These are phyloP conservation scores for Cepaea nemoralis DNA, from an alignment of 1,140 invertebrate species.

Conservation along the genomic window DNA sequence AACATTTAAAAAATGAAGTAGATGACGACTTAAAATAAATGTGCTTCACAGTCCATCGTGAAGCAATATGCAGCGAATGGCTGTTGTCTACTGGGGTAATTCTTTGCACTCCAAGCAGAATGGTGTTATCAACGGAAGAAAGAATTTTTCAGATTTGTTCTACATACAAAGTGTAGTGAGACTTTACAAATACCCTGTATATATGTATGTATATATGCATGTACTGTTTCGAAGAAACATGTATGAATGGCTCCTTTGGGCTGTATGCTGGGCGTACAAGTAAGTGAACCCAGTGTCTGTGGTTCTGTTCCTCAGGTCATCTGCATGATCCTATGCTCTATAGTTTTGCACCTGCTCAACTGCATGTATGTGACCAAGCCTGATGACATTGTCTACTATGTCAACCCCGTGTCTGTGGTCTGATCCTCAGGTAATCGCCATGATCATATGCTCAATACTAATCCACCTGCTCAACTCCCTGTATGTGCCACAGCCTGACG, in stretches of 20 bases:
- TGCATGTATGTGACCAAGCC: constrained; percentile 44
- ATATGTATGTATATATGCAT: no score
- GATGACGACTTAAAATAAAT: no score
- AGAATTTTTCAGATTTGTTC: no score
- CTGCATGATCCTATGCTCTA: constrained; percentile 38
- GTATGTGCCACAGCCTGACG: constrained; percentile 51
- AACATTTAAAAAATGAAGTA: no score
- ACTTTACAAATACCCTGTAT: no score
- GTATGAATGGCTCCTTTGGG: neutral
- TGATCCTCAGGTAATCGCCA: constrained; percentile 42
- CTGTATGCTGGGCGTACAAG: neutral
- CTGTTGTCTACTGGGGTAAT: no score
- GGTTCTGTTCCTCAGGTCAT: constrained; percentile 36
- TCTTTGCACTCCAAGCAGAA: no score
- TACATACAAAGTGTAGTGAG: no score
- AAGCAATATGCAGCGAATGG: no score
- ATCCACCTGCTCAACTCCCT: constrained; percentile 48
- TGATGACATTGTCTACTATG: constrained; percentile 49
- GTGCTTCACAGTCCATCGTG: no score
- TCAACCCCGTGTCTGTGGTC: constrained; percentile 8
- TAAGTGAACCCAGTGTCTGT: constrained; percentile 7
- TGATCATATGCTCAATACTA: constrained; percentile 40
- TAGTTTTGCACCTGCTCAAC: constrained; percentile 42
- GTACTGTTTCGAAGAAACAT: no score
- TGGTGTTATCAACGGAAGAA: no score